Base-by-base conservation (phyloP, 2,888 invertebrate species). In the Nomada lathburiana region DNA sequence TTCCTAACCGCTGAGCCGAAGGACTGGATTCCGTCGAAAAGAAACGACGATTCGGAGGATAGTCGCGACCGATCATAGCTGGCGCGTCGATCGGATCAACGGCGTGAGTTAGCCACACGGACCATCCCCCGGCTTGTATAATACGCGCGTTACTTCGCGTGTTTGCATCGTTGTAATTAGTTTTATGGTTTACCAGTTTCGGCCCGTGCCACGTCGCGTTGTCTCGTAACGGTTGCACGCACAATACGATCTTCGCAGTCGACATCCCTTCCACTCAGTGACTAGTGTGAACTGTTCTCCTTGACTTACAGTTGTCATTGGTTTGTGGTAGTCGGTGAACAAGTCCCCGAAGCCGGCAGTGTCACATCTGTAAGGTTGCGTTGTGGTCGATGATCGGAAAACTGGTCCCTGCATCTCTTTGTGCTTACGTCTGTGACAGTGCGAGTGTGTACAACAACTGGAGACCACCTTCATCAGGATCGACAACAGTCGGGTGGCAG, bases 61-160 rank as follows among this genome's bases (percentile, higher is more conserved):
- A 93, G 93, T 93, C 93, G 93, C 92, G 92, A 93, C 93, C 93
- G 93, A 93, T 93, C 93, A 93, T 93, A 93, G 94, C 93, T 93
- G 92, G 93, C 93, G 93, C 92, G 92, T 90, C 93, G 93, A 93
- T 93, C 93, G 93, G 93, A 92, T 92, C 92, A 89, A 91, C 87
- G 82, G 70, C 78, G 88, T 59, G 79, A 69, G 81, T 82, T 82
- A 74, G 76, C 59, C 76, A 72, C 65, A 47, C 77, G 81, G 62
- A 53, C 69, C 64, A 53, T 86, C 83, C 83, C 76, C 78, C 86
- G 83, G 81, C 78, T 77, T 67, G 65, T 79, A 79, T 64, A 59
- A 77, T 76, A 80, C 83, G 73, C 68, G 78, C 52, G 73, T 57
- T 74, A 60, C n/a, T 50, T 72, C 4, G 23, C 70, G 73, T 44